Base-by-base conservation (phyloP, 2,113 vertebrate species). In the Dendropsophus ebraccatus region DNA sequence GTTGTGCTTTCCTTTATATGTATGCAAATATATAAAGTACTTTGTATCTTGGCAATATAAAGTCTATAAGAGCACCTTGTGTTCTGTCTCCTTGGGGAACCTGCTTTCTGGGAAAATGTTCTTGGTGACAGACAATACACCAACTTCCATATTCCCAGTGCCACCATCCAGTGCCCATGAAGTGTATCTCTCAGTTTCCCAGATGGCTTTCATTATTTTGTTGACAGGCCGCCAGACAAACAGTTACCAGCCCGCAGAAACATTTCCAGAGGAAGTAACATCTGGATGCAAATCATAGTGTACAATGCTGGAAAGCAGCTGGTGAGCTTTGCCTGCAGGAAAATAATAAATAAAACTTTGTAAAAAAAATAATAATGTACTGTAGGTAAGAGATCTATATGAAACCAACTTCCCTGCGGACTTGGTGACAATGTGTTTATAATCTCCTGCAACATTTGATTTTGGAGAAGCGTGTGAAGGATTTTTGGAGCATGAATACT, bases 181-280 rank as follows among this genome's bases (percentile, higher is more conserved):
- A 80, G 62, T 80, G 65, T 47, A 86, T 81, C 62, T 72, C 50
- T 81, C 50, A 14, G 65, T 72, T 41, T 86, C 84, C 84, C 84
- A 86, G 84, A 86, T 86, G 84, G 84, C 14, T 80, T 86, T 86
- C 84, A 86, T 86, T 86, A 86, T 60, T 58, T 86, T 73, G 76
- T 73, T 86, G 84, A 80, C 76, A 86, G 65, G 49, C 76, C 76
- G 76, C 84, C 84, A 85, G 83, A 60, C 54, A 86, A 47, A 80
- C 49, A 81, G 30, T 73, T 86, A 80, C 76, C 81, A 80, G 84
- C 77, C 84, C 84, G 81, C 54, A 35, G 75, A 85, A 85, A 86
- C 76, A 86, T 80, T 78, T 86, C 76, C 50, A 81, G 84, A 86
- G 77, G 76, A n/a, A 30, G 60, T 54, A 86, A 86, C 76, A 80